Evolutionary conservation across 2,113 vertebrate genomes (phyloP).

Genomic region (Gymnarchus niloticus): DNA sequence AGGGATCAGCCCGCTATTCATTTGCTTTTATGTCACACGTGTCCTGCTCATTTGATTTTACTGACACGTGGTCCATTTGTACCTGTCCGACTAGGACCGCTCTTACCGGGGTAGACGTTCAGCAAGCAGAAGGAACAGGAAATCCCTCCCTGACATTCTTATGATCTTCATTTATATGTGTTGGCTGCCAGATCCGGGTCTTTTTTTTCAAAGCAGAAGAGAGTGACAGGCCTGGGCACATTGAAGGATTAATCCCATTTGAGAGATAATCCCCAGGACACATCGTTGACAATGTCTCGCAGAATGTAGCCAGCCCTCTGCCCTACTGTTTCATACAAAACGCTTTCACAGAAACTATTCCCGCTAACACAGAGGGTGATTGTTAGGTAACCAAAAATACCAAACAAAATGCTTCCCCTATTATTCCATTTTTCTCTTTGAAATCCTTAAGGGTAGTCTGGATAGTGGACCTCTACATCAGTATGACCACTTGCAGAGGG

Average conservation of each 20-base stretch:
- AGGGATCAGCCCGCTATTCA: background rate
- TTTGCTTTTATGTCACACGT: background rate
- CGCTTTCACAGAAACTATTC: background rate
- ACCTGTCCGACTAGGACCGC: background rate
- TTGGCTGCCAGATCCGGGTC: background rate
- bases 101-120: background rate
- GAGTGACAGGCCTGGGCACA: slow-evolving; percentile 20
- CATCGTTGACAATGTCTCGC: background rate
- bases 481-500: background rate
- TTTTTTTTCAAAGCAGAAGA: slow-evolving; percentile 45
- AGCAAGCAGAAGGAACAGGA: background rate
- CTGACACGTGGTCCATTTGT: background rate
- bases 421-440: background rate
- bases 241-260: slow-evolving; percentile 11
- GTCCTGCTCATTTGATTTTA: background rate
- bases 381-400: background rate
- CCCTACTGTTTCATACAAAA: background rate
- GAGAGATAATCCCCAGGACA: background rate
- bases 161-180: background rate
- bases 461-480: background rate
- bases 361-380: background rate
- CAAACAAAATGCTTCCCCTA: no score
- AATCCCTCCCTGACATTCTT: background rate
- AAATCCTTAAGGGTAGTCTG: background rate
- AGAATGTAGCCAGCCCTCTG: background rate